These are phyloP conservation scores for Augiades crinisus DNA, from an alignment of 2,888 invertebrate genomes.

Conservation along the genomic window DNA sequence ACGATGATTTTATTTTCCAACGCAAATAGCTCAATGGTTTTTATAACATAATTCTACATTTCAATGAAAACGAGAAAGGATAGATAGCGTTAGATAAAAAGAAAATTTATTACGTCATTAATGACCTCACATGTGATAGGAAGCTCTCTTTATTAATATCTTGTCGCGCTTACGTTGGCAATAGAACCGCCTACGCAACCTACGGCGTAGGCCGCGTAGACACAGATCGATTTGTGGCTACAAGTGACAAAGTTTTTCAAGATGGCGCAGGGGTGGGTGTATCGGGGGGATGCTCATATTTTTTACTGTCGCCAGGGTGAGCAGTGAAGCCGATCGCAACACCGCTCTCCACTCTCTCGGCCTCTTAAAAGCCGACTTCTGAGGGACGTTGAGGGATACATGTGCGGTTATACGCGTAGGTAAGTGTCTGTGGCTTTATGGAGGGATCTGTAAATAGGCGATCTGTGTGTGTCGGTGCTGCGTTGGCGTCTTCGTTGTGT, in stretches of 20 bases:
- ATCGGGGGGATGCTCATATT: slow-evolving; percentile 75
- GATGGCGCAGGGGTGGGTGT: slow-evolving; percentile 63
- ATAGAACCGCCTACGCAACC: slow-evolving; percentile 41
- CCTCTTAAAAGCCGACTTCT: slow-evolving; percentile 71
- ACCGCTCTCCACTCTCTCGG: slow-evolving; percentile 78
- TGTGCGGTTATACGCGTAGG: slow-evolving; percentile 55
- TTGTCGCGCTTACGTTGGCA: slow-evolving; percentile 3
- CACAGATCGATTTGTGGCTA: slow-evolving; percentile 78
- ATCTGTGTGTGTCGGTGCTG: slow-evolving; percentile 42
- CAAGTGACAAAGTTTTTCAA: slow-evolving; percentile 79
- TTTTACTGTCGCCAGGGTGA: slow-evolving; percentile 80
- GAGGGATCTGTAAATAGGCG: slow-evolving; percentile 42
- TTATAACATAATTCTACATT: too few species aligned
- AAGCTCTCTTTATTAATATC: too few species aligned
- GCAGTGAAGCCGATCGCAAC: slow-evolving; percentile 79
- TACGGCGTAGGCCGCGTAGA: slow-evolving; percentile 61
- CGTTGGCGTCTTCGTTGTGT: slow-evolving; percentile 39
- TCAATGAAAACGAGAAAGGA: too few species aligned
- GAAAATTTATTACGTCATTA: too few species aligned
- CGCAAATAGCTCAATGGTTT: too few species aligned
- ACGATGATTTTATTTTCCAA: too few species aligned
- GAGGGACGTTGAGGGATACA: slow-evolving; percentile 61
- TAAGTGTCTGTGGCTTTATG: slow-evolving; percentile 59
- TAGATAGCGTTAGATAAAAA: too few species aligned
- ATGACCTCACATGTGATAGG: too few species aligned